These are phyloP conservation scores for Drosophila hawaiiensis DNA, from an alignment of 2,888 invertebrate genomes.

Conservation along the genomic window DNA sequence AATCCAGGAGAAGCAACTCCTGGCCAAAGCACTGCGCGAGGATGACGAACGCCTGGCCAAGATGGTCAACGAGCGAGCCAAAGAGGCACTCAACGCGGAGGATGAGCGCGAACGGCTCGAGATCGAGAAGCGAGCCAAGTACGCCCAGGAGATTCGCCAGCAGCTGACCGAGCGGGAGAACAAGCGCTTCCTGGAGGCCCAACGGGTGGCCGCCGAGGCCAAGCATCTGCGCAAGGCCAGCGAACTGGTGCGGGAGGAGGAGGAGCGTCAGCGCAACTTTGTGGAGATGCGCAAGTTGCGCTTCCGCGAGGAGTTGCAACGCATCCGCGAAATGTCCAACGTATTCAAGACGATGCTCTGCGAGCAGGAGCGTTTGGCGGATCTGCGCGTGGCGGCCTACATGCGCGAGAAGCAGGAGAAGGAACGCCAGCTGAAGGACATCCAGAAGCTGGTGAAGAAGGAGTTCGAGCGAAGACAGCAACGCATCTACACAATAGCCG, in stretches of 20 bases:
- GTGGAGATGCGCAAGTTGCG: conserved; percentile 77
- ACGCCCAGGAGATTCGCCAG: conserved; percentile 83
- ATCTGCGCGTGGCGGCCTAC: conserved; percentile 83
- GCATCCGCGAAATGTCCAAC: conserved; percentile 82
- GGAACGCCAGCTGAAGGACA: conserved; percentile 79
- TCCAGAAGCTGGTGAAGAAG: conserved; percentile 81
- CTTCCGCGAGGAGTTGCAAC: conserved; percentile 82
- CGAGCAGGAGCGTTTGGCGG: conserved; percentile 84
- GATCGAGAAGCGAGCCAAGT: conserved; percentile 74
- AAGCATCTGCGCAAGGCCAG: conserved; percentile 76
- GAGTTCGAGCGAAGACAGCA: conserved; percentile 84
- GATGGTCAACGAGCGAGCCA: conserved; percentile 81
- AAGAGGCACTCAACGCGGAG: conserved; percentile 78
- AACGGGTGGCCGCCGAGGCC: conserved; percentile 84
- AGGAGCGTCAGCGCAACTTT: conserved; percentile 76
- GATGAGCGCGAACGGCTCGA: conserved; percentile 76
- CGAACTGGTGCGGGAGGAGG: conserved; percentile 79
- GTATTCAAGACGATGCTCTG: conserved; percentile 83
- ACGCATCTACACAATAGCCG: conserved; percentile 79
- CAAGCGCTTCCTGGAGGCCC: conserved; percentile 83
- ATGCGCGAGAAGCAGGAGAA: conserved; percentile 83
- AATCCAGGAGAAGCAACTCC: conserved; percentile 88
- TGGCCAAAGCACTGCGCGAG: conserved; percentile 78
- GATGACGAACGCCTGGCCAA: conserved; percentile 84
- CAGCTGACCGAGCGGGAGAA: conserved; percentile 83